Base-by-base conservation (phyloP, 2,113 vertebrate genomes). In the Stegastes partitus region DNA sequence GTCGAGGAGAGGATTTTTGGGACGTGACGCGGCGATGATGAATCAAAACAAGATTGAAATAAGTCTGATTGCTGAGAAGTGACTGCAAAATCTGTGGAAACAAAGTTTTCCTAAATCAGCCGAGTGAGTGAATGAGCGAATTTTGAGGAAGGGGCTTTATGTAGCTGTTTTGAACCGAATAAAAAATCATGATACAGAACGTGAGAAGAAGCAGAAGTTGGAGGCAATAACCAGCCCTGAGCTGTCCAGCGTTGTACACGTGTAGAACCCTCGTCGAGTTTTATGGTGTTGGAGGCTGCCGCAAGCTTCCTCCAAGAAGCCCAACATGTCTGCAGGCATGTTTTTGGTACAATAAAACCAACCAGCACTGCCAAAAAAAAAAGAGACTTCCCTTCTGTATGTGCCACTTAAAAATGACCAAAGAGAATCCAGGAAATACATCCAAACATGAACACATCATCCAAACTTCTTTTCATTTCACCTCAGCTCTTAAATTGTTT, bases 321-420 rank as follows among this genome's bases (percentile, higher is more conserved):
- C n/a, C n/a, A n/a, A 34, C 65, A 23, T 51, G 59, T 65, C 59
- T 62, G 18, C 69, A 67, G 68, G 19, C 49, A 10, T 2, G 28
- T 23, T 34, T 22, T 26, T 28, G 26, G 26, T 22, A 25, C 18
- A 31, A 21, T 11, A 5, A 26, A 16, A 39, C 7, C 53, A 66
- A 28, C 5, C n/a, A 39, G 28, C 14, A 34, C 28, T 18, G 66
- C 25, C 26, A 18, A 57, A 34, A 25, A 23, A 34, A 28, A 47
- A 45, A 45, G 4, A 45, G n/a, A 12, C 19, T 45, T 25, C 34
- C 22, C 39, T 42, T 65, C n/a, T 9, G n/a, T 57, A 39, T 53
- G 10, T 21, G 11, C 12, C 65, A 16, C 49, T 68, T 8, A 34
- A 34, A 68, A 44, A 34, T 28, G 39, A 11, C 26, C n/a, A n/a